Conservation (phyloP, 2,888 invertebrate genomes). For the Rotaria socialis region DNA sequence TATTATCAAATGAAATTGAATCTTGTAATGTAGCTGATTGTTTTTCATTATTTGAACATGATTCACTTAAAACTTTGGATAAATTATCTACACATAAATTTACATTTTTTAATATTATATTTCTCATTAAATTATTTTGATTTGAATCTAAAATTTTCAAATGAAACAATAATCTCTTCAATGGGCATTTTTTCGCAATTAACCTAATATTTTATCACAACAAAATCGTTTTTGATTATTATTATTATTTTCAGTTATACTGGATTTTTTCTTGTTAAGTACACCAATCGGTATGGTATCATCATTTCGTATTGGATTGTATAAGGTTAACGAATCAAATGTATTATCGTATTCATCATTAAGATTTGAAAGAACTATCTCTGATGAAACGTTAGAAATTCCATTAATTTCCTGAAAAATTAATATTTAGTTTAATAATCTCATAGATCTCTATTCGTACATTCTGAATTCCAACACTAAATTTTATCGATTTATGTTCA, state of each 20-base stretch:
- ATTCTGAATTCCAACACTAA: neutral
- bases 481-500: neutral
- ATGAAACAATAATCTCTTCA: too few species aligned
- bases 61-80: neutral
- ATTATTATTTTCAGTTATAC: neutral
- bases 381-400: neutral
- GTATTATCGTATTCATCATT: neutral
- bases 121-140: neutral
- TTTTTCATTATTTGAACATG: neutral
- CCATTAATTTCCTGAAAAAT: neutral
- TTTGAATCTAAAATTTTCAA: neutral
- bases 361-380: neutral
- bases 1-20: neutral
- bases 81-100: neutral
- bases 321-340: neutral
- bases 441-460: neutral
- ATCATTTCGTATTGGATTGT: neutral
- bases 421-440: too few species aligned
- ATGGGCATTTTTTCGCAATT: too few species aligned
- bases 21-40: neutral
- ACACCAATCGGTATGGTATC: neutral
- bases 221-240: neutral
- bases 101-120: neutral
- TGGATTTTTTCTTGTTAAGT: neutral
- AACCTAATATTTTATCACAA: neutral